Base-by-base conservation (phyloP, 2,797 vertebrate genomes). In the Bradypus variegatus region DNA sequence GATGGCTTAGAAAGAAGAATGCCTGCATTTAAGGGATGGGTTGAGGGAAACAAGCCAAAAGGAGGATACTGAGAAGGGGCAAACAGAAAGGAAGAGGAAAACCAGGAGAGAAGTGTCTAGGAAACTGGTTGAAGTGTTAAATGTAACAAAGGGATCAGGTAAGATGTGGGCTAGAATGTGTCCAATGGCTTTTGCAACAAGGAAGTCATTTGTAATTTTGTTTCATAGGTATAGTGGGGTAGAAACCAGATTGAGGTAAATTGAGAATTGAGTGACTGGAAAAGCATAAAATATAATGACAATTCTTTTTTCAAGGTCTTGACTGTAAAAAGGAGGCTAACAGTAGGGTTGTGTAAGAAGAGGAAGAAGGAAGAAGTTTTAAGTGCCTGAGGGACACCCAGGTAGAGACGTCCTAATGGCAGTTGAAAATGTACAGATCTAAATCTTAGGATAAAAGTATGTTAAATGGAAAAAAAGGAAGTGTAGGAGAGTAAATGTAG, bases 131-230 rank as follows among this genome's bases (percentile, higher is more conserved):
- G 36, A 41, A 64, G 36, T 41, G n/a, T 80, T 89, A 60, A 87
- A 62, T 36, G 48, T 76, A 78, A 79, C n/a, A 60, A 4, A 19
- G 79, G 53, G 5, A 19, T 79, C n/a, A 78, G 58, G 73, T 82
- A 75, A 90, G 33, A 48, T 64, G 45, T 38, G 58, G 21, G 36
- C 81, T 92, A 78, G 85, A 88, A 62, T 92, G 60, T 79, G 27
- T 69, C 33, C 27, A 19, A 60, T 81, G 65, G 41, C 31, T 84
- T 94, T 53, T 91, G 77, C 77, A 92, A 87, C 76, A 73, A 77
- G 14, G 27, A 90, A 29, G 36, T 78, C 85, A 53, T 62, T 88
- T 89, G 65, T 87, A 82, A 72, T 78, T 88, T 91, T 69, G n/a
- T 88, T 89, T 67, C 33, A 62, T 65, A 87, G 88, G 41, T 64